phyloP scores from a whole-genome alignment of 2,888 invertebrate genomes.

The Thyatira batis region DNA sequence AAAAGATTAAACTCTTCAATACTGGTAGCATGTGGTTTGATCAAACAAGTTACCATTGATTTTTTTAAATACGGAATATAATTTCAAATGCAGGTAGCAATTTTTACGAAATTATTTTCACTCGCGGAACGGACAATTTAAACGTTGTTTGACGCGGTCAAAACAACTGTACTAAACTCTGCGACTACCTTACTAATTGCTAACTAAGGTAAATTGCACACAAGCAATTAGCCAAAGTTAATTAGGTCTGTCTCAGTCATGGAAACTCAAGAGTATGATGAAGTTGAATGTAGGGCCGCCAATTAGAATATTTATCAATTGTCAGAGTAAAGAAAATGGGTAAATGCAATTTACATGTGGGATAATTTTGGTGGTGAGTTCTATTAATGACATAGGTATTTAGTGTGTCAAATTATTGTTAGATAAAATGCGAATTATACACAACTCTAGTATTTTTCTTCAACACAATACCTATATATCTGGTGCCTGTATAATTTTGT shows the following conservation, averaged over 20 bases:
- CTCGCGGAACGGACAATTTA: background rate
- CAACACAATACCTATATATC: background rate
- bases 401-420: background rate
- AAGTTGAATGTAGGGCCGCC: slow-evolving; percentile 22
- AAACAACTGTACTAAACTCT: background rate
- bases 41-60: background rate
- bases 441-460: background rate
- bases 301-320: background rate
- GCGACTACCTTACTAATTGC: slow-evolving; percentile 28
- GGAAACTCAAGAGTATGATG: slow-evolving; percentile 18
- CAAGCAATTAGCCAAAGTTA: slow-evolving; percentile 27
- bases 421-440: background rate
- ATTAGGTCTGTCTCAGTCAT: slow-evolving; percentile 22
- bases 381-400: too few species aligned
- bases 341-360: background rate
- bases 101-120: background rate
- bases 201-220: slow-evolving; percentile 24
- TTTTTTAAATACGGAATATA: background rate
- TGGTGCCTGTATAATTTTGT: background rate
- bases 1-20: too few species aligned
- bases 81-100: background rate
- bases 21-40: too few species aligned
- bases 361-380: background rate
- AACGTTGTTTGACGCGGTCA: background rate
- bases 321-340: background rate